phyloP scores from a whole-genome alignment of 1,140 invertebrate species.

The Drosophila sp. region DNA sequence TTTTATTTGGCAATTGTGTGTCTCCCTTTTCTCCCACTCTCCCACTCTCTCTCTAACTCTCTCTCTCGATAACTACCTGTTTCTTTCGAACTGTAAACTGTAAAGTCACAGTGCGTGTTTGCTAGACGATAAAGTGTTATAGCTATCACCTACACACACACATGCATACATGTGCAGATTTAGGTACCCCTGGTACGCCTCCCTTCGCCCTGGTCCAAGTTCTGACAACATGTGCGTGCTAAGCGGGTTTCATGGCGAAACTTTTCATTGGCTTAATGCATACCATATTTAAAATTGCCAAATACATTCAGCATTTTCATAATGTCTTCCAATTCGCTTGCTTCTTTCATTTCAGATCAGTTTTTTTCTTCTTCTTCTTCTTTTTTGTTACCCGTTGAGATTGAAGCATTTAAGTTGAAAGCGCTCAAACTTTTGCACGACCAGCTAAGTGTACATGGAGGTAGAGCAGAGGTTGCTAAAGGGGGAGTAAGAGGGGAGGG shows the following conservation, averaged over 20 bases:
- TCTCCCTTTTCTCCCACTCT: background rate
- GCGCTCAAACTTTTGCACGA: slow-evolving; percentile 62
- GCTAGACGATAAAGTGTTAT: slow-evolving; percentile 49
- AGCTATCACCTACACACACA: slow-evolving; percentile 10
- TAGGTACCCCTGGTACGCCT: slow-evolving; percentile 11
- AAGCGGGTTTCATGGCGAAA: slow-evolving; percentile 68
- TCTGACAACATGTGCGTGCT: slow-evolving; percentile 46
- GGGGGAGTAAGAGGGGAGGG: too few species aligned
- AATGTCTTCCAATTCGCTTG: slow-evolving; percentile 30
- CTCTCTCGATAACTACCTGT: background rate
- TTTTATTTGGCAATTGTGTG: slow-evolving; percentile 37
- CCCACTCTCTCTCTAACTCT: background rate
- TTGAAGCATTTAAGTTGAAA: slow-evolving; percentile 71
- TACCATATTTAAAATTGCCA: slow-evolving; percentile 75
- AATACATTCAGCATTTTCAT: slow-evolving; percentile 62
- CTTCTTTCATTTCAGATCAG: background rate
- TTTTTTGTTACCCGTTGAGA: slow-evolving; percentile 31
- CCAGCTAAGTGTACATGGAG: slow-evolving; percentile 9
- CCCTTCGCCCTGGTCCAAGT: background rate
- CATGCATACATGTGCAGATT: background rate
- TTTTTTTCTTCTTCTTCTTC: too few species aligned
- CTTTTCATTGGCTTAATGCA: slow-evolving; percentile 75
- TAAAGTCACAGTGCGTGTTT: slow-evolving; percentile 30
- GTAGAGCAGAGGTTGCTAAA: background rate
- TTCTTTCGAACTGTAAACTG: slow-evolving; percentile 5